Evolutionary conservation across 2,888 invertebrate genomes (phyloP).

Genomic region (Mimachlamys varia): DNA sequence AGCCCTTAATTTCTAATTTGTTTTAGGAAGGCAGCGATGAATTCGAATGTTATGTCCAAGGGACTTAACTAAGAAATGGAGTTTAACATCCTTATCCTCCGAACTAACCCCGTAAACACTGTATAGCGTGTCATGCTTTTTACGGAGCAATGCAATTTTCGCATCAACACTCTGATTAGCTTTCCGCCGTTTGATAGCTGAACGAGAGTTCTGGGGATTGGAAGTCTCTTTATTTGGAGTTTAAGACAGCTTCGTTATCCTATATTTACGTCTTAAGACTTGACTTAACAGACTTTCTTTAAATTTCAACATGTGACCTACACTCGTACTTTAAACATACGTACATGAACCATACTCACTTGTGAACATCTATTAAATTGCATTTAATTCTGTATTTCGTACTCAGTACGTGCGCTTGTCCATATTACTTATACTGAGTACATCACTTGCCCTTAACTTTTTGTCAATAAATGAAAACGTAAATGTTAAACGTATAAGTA

Average conservation of each 20-base stretch:
- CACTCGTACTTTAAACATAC: not conserved
- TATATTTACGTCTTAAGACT: constrained; percentile 30
- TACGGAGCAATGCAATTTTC: not conserved
- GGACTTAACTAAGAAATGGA: constrained; percentile 18
- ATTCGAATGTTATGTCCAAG: not conserved
- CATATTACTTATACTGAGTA: too few relatives aligned
- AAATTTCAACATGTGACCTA: constrained; percentile 19
- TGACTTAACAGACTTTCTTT: constrained; percentile 25
- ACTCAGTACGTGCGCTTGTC: too few relatives aligned
- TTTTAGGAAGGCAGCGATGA: not conserved
- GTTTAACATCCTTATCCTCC: not conserved
- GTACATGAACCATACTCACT: too few relatives aligned
- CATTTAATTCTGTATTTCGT: too few relatives aligned
- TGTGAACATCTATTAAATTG: too few relatives aligned
- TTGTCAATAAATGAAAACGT: too few relatives aligned
- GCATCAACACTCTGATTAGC: not conserved
- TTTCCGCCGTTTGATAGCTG: not conserved
- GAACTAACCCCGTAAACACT: not conserved
- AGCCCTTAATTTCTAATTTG: constrained; percentile 12
- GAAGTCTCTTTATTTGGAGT: not conserved
- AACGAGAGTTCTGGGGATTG: constrained; percentile 18
- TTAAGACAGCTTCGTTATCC: not conserved
- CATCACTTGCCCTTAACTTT: too few relatives aligned
- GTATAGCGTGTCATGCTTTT: not conserved
- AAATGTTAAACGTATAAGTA: too few relatives aligned